Evolutionary conservation across 30 jellyfish, hydroid and myxozoan genomes (phyloP).

Genomic region (Phacellophora camtschatica): DNA sequence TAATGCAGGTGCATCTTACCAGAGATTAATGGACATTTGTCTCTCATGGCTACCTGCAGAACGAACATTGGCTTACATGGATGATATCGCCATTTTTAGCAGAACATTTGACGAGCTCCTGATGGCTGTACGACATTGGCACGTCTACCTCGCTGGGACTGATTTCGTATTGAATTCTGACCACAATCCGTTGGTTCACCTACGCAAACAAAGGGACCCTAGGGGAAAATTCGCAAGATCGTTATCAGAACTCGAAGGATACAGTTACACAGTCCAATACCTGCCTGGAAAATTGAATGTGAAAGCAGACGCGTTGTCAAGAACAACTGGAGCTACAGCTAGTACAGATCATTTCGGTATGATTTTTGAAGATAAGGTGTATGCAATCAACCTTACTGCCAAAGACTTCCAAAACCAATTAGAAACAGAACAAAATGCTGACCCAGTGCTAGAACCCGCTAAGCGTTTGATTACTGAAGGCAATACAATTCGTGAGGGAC

Average conservation of each 20-base stretch:
- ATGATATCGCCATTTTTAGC: slow-evolving; percentile 29
- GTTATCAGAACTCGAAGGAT: slow-evolving; percentile 44
- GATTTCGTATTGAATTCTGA: slow-evolving; percentile 12
- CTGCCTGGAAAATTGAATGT: slow-evolving; percentile 15
- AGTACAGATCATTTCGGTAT: background rate
- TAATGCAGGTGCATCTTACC: slow-evolving; percentile 50
- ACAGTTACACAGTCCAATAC: slow-evolving; percentile 9
- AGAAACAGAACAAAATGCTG: slow-evolving; percentile 20
- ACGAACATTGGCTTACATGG: slow-evolving; percentile 29
- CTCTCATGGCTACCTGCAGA: slow-evolving; percentile 43
- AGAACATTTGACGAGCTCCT: slow-evolving; percentile 14
- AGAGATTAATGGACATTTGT: slow-evolving; percentile 27
- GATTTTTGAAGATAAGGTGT: slow-evolving; percentile 7
- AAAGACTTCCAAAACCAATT: background rate
- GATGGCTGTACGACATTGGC: slow-evolving; percentile 43
- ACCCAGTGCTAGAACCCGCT: slow-evolving; percentile 11
- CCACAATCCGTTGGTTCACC: slow-evolving; percentile 50
- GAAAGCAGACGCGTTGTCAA: slow-evolving; percentile 39
- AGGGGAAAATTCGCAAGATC: slow-evolving; percentile 36
- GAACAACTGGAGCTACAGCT: background rate
- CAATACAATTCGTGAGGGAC: background rate
- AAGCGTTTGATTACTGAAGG: slow-evolving; percentile 8
- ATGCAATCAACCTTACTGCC: background rate
- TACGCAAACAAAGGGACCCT: slow-evolving; percentile 37
- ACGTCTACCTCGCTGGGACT: slow-evolving; percentile 47